Percentiles rank a stretch among this genome's conserved stretches.
Conservation (phyloP, 2,113 vertebrate species). For the Dryoscopus gambensis region DNA sequence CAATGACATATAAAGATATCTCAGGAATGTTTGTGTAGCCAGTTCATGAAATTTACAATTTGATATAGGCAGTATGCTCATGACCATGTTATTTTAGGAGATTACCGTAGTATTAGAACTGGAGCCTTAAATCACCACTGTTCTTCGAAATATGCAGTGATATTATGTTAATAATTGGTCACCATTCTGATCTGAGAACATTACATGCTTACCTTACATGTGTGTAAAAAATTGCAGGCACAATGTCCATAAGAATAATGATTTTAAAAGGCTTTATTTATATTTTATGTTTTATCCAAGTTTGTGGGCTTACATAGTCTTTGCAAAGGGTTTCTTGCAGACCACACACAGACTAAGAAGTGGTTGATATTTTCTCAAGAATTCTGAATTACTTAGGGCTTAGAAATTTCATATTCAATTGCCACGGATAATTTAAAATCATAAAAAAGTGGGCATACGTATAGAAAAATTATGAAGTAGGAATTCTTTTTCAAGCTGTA, state of each 20-base stretch:
- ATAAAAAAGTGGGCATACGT: neutral
- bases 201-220: neutral
- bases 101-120: neutral
- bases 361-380: neutral
- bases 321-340: neutral
- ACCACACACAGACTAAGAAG: neutral
- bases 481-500: neutral
- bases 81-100: neutral
- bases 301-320: neutral
- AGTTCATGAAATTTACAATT: neutral
- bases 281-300: neutral
- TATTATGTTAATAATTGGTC: neutral
- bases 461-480: neutral
- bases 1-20: neutral
- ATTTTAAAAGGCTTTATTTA: neutral
- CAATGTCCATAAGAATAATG: neutral
- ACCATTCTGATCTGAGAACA: neutral
- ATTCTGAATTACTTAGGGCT: neutral
- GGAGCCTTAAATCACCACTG: neutral
- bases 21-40: neutral
- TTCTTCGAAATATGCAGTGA: neutral
- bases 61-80: neutral
- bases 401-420: neutral
- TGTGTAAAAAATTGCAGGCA: neutral
- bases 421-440: neutral